Percentiles rank a stretch among this genome's conserved stretches.
phyloP scores from a whole-genome alignment of 2,888 invertebrate species.

The Hypomecis atomaria region DNA sequence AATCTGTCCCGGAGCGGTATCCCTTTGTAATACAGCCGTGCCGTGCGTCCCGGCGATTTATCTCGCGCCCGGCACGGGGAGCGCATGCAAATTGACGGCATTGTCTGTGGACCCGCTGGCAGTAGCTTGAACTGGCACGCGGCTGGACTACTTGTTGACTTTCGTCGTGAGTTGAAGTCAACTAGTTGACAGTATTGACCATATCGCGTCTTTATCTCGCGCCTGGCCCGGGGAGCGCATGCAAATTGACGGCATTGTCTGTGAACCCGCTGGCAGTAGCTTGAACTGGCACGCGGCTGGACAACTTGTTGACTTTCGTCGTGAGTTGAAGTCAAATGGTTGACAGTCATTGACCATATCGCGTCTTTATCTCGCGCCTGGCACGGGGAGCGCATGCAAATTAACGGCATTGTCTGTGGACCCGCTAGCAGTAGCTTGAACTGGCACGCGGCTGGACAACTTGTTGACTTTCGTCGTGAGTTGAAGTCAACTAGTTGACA shows the following conservation, averaged over 20 bases:
- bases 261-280: too few relatives aligned
- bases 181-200: background rate
- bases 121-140: conserved; percentile 16
- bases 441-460: too few relatives aligned
- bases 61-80: conserved; percentile 47
- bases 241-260: too few relatives aligned
- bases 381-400: too few relatives aligned
- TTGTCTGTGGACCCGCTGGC: conserved; percentile 25
- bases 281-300: too few relatives aligned
- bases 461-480: background rate
- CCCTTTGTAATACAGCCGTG: conserved; percentile 33
- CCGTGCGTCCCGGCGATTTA: conserved; percentile 49
- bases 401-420: too few relatives aligned
- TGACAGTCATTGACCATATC: background rate
- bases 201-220: too few relatives aligned
- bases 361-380: too few relatives aligned
- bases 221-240: too few relatives aligned
- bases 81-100: conserved; percentile 53
- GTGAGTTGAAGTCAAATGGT: too few relatives aligned
- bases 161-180: background rate
- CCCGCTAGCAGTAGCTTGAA: too few relatives aligned
- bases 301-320: too few relatives aligned
- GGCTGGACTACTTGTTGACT: background rate
- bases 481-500: background rate
- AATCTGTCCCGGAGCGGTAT: conserved; percentile 32